Evolutionary conservation across 1,140 invertebrate species (phyloP).

Genomic region (Vanessa atalanta): DNA sequence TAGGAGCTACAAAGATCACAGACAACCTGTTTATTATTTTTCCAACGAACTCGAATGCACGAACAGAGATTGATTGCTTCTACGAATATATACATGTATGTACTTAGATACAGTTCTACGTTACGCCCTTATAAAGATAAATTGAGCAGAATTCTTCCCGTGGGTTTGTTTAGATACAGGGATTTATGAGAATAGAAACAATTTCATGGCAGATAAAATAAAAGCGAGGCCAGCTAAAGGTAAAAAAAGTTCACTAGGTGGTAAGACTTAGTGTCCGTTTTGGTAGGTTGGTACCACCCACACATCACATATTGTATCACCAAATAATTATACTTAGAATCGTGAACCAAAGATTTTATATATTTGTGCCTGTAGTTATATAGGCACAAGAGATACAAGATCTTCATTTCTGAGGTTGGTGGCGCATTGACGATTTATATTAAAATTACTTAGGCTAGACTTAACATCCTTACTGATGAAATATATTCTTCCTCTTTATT

Average conservation of each 20-base stretch:
- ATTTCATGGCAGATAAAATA: not conserved
- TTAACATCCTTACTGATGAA: too few relatives aligned
- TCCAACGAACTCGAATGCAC: not conserved
- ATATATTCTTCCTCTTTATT: too few relatives aligned
- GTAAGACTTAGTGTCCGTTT: too few relatives aligned
- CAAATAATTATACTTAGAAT: too few relatives aligned
- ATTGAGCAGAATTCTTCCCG: not conserved
- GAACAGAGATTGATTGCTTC: not conserved
- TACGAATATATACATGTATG: not conserved
- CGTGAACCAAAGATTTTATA: too few relatives aligned
- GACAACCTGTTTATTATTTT: not conserved
- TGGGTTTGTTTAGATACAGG: not conserved
- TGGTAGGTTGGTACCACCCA: too few relatives aligned
- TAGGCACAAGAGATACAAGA: not conserved
- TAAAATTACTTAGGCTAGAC: too few relatives aligned
- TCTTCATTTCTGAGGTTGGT: not conserved
- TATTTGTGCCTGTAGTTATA: too few relatives aligned
- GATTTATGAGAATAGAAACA: constrained; percentile 7
- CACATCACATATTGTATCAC: too few relatives aligned
- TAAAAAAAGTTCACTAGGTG: not conserved
- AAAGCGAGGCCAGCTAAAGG: not conserved
- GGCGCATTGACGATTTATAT: not conserved
- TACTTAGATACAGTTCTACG: not conserved
- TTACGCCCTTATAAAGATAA: not conserved
- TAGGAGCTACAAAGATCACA: not conserved